A percentile compares a stretch with the other conserved stretches of the same genome.
Conservation (phyloP, 2,797 vertebrate species). For the Alosa sapidissima region DNA sequence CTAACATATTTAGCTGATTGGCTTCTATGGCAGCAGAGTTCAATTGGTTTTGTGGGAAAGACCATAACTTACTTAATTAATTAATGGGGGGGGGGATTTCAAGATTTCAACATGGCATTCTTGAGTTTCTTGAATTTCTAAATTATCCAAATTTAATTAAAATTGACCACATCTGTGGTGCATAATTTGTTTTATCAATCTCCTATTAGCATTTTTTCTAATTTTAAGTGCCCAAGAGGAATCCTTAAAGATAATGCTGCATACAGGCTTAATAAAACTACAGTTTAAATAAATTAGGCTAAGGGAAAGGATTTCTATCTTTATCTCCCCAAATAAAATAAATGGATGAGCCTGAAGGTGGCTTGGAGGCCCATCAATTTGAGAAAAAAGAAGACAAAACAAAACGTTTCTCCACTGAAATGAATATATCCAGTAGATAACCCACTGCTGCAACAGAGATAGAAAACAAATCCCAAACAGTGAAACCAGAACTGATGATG, state of each 20-base stretch:
- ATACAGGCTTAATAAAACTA: background rate
- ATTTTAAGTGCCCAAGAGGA: background rate
- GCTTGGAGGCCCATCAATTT: background rate
- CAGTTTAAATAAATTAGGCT: background rate
- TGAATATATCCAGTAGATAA: slow-evolving; percentile 61
- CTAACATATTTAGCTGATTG: background rate
- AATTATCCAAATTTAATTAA: slow-evolving; percentile 7
- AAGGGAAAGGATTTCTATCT: background rate
- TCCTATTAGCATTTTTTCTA: background rate
- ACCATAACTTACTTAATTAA: background rate
- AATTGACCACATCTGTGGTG: slow-evolving; percentile 4
- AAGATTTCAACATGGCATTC: background rate
- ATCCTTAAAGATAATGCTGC: background rate
- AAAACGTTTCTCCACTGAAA: slow-evolving; percentile 60
- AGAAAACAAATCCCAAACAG: background rate
- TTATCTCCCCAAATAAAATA: background rate
- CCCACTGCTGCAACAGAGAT: background rate
- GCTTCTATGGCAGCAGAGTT: background rate
- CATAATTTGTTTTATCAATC: background rate
- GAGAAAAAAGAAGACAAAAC: background rate
- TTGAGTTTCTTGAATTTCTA: background rate
- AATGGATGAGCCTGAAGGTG: background rate
- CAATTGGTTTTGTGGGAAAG: background rate
- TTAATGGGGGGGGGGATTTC: background rate
- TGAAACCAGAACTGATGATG: background rate